Evolutionary conservation across 2,113 vertebrate genomes (phyloP), one percentile per base, ranked within the genome.

Genomic region (Ammodytes dubius): DNA sequence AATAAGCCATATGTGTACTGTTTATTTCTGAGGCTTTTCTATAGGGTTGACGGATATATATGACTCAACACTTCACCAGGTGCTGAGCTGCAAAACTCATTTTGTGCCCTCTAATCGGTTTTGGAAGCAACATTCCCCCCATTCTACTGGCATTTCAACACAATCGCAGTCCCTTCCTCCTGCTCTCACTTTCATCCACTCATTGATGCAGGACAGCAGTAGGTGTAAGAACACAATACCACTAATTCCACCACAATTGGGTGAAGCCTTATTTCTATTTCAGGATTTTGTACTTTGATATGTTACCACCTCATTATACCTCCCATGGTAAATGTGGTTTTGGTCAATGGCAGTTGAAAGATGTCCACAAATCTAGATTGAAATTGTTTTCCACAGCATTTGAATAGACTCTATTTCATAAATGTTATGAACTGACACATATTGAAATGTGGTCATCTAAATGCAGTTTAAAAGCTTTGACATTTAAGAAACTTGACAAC

Each of bases 41-140:
- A 12, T 40, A 42, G 5, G 65, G 61, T 53, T 81, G 77, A 60
- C 63, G 7, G 53, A 79, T 66, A 70, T 53, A 78, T 81, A 67
- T 66, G 66, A 54, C 47, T 67, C 37, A 15, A 8, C 17, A 6
- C 42, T 84, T 67, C 58, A 83, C n/a, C 77, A 80, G 79, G 80
- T 78, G 79, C 76, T 47, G 50, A 75, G 46, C 57, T 68, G 46
- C 46, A 57, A 3, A 68, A 10, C 68, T 60, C 7, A 14, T 47
- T 73, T 83, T 63, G 40, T 58, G 58, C 50, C 46, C 45, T 56
- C 11, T 57, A 3, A 17, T 76, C 47, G 53, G 45, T 58, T 79
- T 72, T 72, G 78, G 60, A 75, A 40, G 40, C 59, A 49, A 35
- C 1, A 5, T 8, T 74, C 5, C 8, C 46, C n/a, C 27, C 27